Evolutionary conservation across 2,113 vertebrate species (phyloP), one percentile per base, ranked within the genome.

Genomic region (Festucalex cinctus): DNA sequence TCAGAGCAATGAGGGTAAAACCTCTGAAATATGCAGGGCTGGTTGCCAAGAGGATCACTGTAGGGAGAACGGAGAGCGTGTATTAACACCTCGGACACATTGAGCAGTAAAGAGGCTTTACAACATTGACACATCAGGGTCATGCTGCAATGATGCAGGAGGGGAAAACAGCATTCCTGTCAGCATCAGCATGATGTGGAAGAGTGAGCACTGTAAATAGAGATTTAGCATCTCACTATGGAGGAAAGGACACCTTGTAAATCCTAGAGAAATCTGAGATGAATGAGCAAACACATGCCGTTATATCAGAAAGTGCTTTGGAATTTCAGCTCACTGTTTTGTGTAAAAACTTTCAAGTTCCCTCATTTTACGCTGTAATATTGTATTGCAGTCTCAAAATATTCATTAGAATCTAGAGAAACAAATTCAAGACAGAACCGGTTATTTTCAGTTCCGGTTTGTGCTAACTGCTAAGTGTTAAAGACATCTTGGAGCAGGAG

Each of bases 21-120:
- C 97, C 96, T 88, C 96, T 83, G 75, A 99, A 99, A 85, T 95
- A 98, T 54, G 93, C 88, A 0, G 97, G 96, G 61, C 94, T 94
- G 82, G 94, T 88, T 57, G 97, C 94, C 49, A 93, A 91, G 60
- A 99, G 94, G 0, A 93, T 92, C 85, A 98, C 97, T 98, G 83
- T 12, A 36, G 75, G 79, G 8, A 87, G 32, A 58, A 48, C 36
- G 53, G 16, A 60, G 41, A 41, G 64, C 14, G 41, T 65, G 10
- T n/a, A 22, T 68, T 71, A 63, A 67, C n/a, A 54, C 51, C 46
- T 66, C 43, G 17, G 13, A 63, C n/a, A 72, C 51, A 58, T 14
- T 6, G 26, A 43, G 63, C 37, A 26, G 32, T n/a, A 59, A 48
- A 54, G n/a, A 22, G 53, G 53, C 54, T 44, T 69, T 48, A 60